Evolutionary conservation across 1,140 invertebrate genomes (phyloP), one percentile per base, ranked within the genome.

Genomic region (Danaus plexippus): DNA sequence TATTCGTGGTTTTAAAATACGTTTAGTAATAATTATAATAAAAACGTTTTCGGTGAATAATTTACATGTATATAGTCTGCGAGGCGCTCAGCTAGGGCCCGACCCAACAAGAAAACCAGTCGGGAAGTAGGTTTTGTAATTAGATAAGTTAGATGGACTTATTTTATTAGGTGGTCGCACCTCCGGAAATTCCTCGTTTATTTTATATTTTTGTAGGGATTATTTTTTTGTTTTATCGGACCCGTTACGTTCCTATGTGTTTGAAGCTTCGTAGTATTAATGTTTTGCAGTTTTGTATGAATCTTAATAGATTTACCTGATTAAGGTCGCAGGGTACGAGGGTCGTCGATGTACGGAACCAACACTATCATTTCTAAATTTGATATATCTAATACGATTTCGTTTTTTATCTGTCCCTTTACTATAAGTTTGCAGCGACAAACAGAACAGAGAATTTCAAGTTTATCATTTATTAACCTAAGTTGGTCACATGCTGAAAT

Each of bases 181-280:
- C 54, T 61, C 70, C 66, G 41, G 15, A 58, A 54, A 50, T 53
- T 66, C 61, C 64, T 56, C 60, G 66, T 56, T 71, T 65, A 54
- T 52, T 64, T 63, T 59, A 45, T 63, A 54, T 50, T 57, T 68
- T 70, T 51, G 52, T 61, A 71, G 69, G 68, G 48, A 58, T 46
- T 32, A 32, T 32, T 32, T 32, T 32, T 32, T 32, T 32, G 52
- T 61, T 70, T 73, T 73, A 68, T 64, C 69, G 73, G 69, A 61
- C 76, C 63, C 61, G 54, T 77, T 80, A 69, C 82, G 77, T 82
- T 84, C 82, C 82, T 85, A 85, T 83, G 66, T 78, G 75, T 32
- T 15, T 75, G 68, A 75, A 67, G 80, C 80, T 79, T 80, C 50
- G 13, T 78, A 75, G 63, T 54, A n/a, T 57, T 58, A 69, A 69